These are phyloP conservation scores for Lates japonicus DNA, from an alignment of 2,797 vertebrate species.

Conservation along the genomic window DNA sequence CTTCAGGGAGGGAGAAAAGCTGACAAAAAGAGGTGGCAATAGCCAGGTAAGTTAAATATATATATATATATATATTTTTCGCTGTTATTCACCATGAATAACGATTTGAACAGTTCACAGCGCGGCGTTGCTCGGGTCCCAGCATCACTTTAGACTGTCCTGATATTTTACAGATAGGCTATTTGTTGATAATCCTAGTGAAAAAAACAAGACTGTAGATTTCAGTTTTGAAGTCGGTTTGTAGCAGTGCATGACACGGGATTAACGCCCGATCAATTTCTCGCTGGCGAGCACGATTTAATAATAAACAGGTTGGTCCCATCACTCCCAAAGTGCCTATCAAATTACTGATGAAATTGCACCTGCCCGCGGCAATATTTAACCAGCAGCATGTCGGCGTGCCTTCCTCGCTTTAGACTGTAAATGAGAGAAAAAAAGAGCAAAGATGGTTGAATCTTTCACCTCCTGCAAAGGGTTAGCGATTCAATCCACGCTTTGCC, in stretches of 20 bases:
- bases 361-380: constrained; percentile 61
- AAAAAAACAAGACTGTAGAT: constrained; percentile 51
- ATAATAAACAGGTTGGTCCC: constrained; percentile 71
- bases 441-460: constrained; percentile 36
- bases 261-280: constrained; percentile 54
- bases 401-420: constrained; percentile 37
- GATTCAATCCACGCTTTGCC: constrained; percentile 65
- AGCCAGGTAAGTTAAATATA: constrained; percentile 72
- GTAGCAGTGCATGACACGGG: constrained; percentile 23
- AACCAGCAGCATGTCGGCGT: constrained; percentile 46
- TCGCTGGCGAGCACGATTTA: constrained; percentile 51
- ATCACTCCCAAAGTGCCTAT: constrained; percentile 63
- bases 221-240: constrained; percentile 12
- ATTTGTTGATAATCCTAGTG: constrained; percentile 45
- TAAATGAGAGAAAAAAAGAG: constrained; percentile 30
- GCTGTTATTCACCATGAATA: constrained; percentile 20
- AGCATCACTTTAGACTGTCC: constrained; percentile 50
- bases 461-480: constrained; percentile 68
- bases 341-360: constrained; percentile 59
- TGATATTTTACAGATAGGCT: constrained; percentile 6
- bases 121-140: constrained; percentile 40
- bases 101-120: constrained; percentile 33
- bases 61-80: constrained; percentile 11
- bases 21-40: constrained; percentile 56
- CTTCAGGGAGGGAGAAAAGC: constrained; percentile 51